phyloP scores from a whole-genome alignment of 2,113 vertebrate genomes.

The Dipodomys merriami region DNA sequence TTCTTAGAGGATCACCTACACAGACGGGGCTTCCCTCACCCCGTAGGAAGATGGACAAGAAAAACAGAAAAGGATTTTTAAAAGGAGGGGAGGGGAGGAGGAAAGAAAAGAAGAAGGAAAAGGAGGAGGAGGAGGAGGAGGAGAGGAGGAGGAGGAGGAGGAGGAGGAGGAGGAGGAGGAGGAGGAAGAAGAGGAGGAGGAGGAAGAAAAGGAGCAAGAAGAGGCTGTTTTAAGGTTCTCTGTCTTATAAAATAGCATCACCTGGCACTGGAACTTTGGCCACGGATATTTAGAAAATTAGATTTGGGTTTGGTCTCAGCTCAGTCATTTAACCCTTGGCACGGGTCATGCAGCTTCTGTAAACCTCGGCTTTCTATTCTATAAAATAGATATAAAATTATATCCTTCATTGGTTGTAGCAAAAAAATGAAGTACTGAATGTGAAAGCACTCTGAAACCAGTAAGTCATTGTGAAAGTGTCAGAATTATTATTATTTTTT shows the following conservation, averaged over 20 bases:
- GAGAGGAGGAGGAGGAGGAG: too few species aligned
- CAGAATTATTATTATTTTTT: neutral
- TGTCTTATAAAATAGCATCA: neutral
- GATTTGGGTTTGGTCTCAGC: slow-evolving; percentile 18
- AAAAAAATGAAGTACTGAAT: slow-evolving; percentile 45
- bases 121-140: too few species aligned
- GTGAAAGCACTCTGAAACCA: slow-evolving; percentile 51
- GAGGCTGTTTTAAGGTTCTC: neutral
- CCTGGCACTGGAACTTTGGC: neutral
- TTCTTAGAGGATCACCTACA: neutral
- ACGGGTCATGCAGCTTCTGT: neutral
- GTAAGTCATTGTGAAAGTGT: neutral
- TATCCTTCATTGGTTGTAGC: neutral
- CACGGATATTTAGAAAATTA: neutral
- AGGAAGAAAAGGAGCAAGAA: too few species aligned
- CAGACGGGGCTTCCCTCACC: neutral
- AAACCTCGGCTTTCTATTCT: slow-evolving; percentile 32
- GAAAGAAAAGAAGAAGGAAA: too few species aligned
- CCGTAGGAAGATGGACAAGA: neutral
- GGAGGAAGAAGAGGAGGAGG: too few species aligned
- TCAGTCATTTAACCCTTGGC: neutral
- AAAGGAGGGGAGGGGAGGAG: too few species aligned
- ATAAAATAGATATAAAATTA: slow-evolving; percentile 45
- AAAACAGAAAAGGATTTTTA: neutral
- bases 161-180: too few species aligned